Conservation (phyloP, 2,113 vertebrate species). For the Trichomycterus rosablanca region DNA sequence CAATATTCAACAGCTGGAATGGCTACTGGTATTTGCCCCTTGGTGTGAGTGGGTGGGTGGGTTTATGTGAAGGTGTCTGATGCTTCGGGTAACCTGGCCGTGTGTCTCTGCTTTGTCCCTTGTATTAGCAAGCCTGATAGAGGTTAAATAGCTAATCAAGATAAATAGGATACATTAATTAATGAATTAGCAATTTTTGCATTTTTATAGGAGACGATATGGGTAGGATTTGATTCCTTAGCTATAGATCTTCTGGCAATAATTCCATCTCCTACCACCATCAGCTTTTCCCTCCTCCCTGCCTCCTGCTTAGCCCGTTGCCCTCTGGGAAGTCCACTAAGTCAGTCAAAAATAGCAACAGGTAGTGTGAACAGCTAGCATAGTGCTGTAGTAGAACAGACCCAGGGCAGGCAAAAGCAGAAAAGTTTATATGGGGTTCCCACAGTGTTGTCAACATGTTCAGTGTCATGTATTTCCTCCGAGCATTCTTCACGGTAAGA, state of each 20-base stretch:
- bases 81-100: no score
- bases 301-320: slow-evolving; percentile 1
- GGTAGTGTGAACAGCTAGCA: slow-evolving; percentile 38
- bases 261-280: background rate
- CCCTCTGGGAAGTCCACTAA: slow-evolving; percentile 57
- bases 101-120: no score
- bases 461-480: slow-evolving; percentile 76
- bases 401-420: no score
- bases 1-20: no score
- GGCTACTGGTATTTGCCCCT: background rate
- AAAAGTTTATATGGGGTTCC: slow-evolving; percentile 62
- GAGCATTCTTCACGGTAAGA: slow-evolving; percentile 81
- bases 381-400: slow-evolving; percentile 43
- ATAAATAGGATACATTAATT: no score
- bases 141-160: no score
- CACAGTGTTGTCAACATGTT: slow-evolving; percentile 67
- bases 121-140: no score
- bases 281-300: background rate
- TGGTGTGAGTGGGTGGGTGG: background rate
- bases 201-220: no score
- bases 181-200: no score
- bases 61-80: background rate
- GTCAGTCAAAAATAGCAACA: slow-evolving; percentile 78
- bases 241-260: background rate
- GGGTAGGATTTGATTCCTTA: background rate